Percentiles rank a stretch among this genome's conserved stretches.
These are phyloP conservation scores for Piprites chloris DNA, from an alignment of 2,113 vertebrate genomes.

Conservation along the genomic window DNA sequence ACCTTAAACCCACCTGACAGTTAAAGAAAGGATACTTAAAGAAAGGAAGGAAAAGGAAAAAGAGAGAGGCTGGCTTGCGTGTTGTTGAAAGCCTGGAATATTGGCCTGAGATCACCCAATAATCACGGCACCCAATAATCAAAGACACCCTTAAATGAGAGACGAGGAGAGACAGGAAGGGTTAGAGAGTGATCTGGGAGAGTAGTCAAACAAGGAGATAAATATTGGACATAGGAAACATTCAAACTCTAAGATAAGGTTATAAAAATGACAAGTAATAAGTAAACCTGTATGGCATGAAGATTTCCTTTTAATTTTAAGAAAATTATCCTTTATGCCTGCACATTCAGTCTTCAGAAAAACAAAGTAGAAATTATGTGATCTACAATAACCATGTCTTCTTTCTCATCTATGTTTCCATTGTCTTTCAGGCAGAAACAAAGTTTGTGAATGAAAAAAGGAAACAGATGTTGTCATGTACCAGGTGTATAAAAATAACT, in stretches of 20 bases:
- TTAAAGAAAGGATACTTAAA: background rate
- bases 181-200: fast-evolving
- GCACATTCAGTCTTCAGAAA: background rate
- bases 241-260: background rate
- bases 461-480: background rate
- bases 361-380: conserved; percentile 9
- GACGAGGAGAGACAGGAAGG: fast-evolving
- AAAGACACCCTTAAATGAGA: background rate
- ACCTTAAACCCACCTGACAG: background rate
- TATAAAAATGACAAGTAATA: background rate
- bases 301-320: background rate
- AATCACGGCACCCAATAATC: background rate
- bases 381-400: background rate
- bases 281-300: background rate
- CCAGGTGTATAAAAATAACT: conserved; percentile 10
- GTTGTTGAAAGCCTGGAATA: background rate
- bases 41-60: background rate
- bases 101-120: background rate
- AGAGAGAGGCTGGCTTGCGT: background rate
- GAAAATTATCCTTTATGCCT: background rate
- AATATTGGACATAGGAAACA: background rate
- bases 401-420: background rate
- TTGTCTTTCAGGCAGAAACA: background rate
- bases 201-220: background rate
- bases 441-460: background rate